Percentiles rank a stretch among this genome's conserved stretches.
These are phyloP conservation scores for Paracyclopina nana DNA, from an alignment of 1,140 invertebrate species.

Conservation along the genomic window DNA sequence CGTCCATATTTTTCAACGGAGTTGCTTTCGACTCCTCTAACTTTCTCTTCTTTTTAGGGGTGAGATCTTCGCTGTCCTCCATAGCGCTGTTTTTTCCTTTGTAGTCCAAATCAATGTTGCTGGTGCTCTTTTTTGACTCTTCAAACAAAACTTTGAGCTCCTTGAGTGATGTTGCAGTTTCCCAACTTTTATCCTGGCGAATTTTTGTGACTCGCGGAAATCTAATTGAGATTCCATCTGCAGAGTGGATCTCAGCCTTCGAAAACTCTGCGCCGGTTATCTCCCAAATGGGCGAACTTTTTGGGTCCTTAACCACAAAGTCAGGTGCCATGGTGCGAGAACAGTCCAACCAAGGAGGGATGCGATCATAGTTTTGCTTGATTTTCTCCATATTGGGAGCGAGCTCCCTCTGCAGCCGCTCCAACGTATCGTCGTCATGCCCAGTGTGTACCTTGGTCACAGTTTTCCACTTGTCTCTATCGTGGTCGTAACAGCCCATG, in stretches of 20 bases:
- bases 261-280: conserved; percentile 82
- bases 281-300: conserved; percentile 70
- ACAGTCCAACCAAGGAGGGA: conserved; percentile 56
- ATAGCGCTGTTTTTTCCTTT: not conserved
- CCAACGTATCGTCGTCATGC: conserved; percentile 61
- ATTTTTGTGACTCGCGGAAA: conserved; percentile 63
- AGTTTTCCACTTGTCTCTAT: conserved; percentile 18
- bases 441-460: conserved; percentile 27
- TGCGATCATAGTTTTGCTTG: conserved; percentile 41
- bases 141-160: conserved; percentile 33
- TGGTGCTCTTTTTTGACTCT: conserved; percentile 16
- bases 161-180: conserved; percentile 53
- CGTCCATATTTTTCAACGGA: not conserved
- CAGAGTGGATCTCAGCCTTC: conserved; percentile 63
- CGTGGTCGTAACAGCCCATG: conserved; percentile 46
- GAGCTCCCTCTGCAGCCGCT: conserved; percentile 41
- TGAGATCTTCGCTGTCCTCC: not conserved
- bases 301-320: conserved; percentile 62
- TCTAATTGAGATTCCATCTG: conserved; percentile 70
- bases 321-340: conserved; percentile 67
- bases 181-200: conserved; percentile 50
- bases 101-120: conserved; percentile 15
- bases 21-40: not conserved
- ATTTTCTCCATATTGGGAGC: conserved; percentile 54
- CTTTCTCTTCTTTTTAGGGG: not conserved